Conservation (phyloP, 2,797 vertebrate genomes). For the Eulemur mongoz region DNA sequence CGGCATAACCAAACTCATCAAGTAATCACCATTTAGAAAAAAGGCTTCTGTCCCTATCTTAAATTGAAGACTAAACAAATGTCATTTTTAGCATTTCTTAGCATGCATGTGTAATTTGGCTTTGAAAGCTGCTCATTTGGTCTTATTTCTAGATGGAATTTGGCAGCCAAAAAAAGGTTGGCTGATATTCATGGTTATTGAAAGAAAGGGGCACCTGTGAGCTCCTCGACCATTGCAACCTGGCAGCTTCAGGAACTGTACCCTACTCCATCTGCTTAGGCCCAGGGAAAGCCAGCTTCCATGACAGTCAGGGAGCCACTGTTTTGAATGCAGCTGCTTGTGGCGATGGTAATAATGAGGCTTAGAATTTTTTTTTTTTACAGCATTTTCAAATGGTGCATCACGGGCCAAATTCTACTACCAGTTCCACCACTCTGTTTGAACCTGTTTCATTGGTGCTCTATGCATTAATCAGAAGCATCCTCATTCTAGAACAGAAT, state of each 20-base stretch:
- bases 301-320: not conserved
- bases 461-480: not conserved
- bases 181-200: conserved; percentile 45
- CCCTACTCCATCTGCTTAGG: conserved; percentile 21
- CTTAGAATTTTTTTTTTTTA: not conserved
- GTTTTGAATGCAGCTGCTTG: not conserved
- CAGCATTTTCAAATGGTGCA: not conserved
- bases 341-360: not conserved
- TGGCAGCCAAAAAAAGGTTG: conserved; percentile 41
- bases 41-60: not conserved
- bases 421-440: not conserved
- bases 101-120: conserved; percentile 53
- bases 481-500: not conserved
- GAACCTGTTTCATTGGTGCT: not conserved
- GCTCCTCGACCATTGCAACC: not conserved
- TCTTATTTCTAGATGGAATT: conserved; percentile 61
- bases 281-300: not conserved
- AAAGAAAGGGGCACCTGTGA: conserved; percentile 44
- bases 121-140: conserved; percentile 56
- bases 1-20: not conserved
- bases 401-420: not conserved
- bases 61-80: conserved; percentile 31
- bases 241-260: not conserved
- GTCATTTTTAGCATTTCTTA: conserved; percentile 35
- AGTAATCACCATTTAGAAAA: not conserved